Base-by-base conservation (phyloP, 2,797 vertebrate species). In the Rhabdophis nuchalis region DNA sequence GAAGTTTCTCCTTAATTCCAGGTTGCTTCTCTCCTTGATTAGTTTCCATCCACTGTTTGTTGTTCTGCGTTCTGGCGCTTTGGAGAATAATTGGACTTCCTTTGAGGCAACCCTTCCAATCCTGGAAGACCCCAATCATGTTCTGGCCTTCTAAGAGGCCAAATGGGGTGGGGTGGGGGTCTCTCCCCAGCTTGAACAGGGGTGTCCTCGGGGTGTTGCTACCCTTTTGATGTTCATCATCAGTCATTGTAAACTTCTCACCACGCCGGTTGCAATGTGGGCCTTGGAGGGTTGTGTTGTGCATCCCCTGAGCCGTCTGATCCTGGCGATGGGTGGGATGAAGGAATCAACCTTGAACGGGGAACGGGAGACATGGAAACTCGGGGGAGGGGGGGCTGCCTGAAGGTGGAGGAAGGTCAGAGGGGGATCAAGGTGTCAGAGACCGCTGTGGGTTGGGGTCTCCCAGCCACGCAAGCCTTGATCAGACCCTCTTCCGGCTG, bases 201-300 rank as follows among this genome's bases (percentile, higher is more conserved):
- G 20, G 9, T 23, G 36, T 23, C 18, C 18, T 23, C 10, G 72
- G 20, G 0, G 3, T 4, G 3, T 10, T 4, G 20, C 9, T 4
- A 25, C 36, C 72, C 0, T 77, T 61, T 46, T 18, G 18, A 77
- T 11, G 41, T 77, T 41, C 23, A 46, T 46, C 72, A 2, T 41
- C 25, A 23, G 20, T 77, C 72, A 0, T 46, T 25, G 23, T 11
- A 41, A 46, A 77, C 72, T 23, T 23, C 41, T 8, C 0, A 8
- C 32, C 16, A 1, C 1, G 16, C 1, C 3, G 0, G 32, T 68
- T 32, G 14, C 12, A 4, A 8, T 5, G 72, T 7, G 1, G 0
- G 64, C 7, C 36, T 77, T 77, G 41, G 4, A 77, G 18, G 16
- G 10, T 20, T 41, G 68, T 3, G n/a, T 32, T 18, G n/a, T 20